Percentiles rank a stretch among this genome's conserved stretches.
These are phyloP conservation scores for Leptopilina boulardi DNA, from an alignment of 1,140 invertebrate genomes.

Conservation along the genomic window DNA sequence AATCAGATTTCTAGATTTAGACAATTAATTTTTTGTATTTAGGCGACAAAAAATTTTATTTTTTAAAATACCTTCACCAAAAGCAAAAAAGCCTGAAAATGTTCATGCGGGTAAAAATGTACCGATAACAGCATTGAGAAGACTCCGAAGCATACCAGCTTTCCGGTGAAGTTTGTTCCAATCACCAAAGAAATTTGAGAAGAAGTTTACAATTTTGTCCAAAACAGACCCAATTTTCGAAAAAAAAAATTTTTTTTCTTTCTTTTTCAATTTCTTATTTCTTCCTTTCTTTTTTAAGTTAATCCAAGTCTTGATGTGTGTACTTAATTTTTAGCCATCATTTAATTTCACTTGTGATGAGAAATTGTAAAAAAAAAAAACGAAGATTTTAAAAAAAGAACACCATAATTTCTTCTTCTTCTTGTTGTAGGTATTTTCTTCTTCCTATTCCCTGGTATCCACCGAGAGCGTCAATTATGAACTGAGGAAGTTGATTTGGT, in stretches of 20 bases:
- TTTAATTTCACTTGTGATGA: too few species aligned
- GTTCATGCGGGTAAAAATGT: slow-evolving; percentile 52
- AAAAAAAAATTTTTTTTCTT: too few species aligned
- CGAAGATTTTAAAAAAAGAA: background rate
- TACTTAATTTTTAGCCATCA: background rate
- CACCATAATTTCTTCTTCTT: slow-evolving; percentile 26
- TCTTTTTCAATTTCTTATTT: background rate
- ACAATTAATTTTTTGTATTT: background rate
- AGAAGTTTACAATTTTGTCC: background rate
- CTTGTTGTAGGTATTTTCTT: too few species aligned
- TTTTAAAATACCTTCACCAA: slow-evolving; percentile 12
- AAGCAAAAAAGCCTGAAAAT: slow-evolving; percentile 23
- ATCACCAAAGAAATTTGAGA: slow-evolving; percentile 15
- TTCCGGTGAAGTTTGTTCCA: slow-evolving; percentile 16
- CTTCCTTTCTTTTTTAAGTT: background rate
- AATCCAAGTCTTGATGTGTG: background rate
- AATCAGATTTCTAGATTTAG: too few species aligned
- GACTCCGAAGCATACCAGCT: slow-evolving; percentile 67
- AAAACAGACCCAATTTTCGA: background rate
- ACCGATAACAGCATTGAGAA: slow-evolving; percentile 65
- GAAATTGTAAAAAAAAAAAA: background rate
- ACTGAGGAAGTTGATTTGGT: slow-evolving; percentile 48
- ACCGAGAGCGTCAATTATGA: slow-evolving; percentile 42
- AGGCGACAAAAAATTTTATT: background rate
- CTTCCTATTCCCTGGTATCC: slow-evolving; percentile 35